These are phyloP conservation scores for Oryzias dopingdopingensis DNA, from an alignment of 2,797 vertebrate genomes.

Conservation along the genomic window DNA sequence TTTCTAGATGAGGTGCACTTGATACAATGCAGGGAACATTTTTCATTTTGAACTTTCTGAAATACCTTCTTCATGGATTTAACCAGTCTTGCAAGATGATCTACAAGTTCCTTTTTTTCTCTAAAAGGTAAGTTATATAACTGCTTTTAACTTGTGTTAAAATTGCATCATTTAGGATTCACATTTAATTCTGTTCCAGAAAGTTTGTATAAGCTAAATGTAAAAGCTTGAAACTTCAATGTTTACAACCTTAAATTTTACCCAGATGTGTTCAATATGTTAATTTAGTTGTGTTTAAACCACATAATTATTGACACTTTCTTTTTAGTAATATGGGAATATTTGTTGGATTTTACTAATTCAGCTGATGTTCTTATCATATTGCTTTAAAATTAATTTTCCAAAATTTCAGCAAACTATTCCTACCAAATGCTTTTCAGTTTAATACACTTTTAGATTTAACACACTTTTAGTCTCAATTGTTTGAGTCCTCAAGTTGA, in stretches of 20 bases:
- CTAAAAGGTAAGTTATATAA: constrained; percentile 62
- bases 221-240: too few relatives aligned
- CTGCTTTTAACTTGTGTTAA: too few relatives aligned
- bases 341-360: neutral
- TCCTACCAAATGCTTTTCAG: constrained; percentile 9
- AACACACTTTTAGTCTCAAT: constrained; percentile 30
- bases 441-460: constrained; percentile 23
- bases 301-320: neutral
- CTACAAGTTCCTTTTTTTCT: constrained; percentile 34
- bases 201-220: too few relatives aligned
- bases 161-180: too few relatives aligned
- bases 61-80: constrained; percentile 19
- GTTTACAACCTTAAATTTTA: neutral
- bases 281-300: neutral
- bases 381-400: constrained; percentile 21
- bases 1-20: constrained; percentile 7
- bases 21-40: neutral
- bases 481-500: constrained; percentile 27
- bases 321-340: neutral
- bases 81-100: constrained; percentile 35
- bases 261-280: neutral
- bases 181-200: too few relatives aligned
- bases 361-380: constrained; percentile 14
- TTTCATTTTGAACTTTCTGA: constrained; percentile 1
- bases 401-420: constrained; percentile 2